Evolutionary conservation across 1,140 invertebrate species (phyloP).

Genomic region (Drosophila dunni): DNA sequence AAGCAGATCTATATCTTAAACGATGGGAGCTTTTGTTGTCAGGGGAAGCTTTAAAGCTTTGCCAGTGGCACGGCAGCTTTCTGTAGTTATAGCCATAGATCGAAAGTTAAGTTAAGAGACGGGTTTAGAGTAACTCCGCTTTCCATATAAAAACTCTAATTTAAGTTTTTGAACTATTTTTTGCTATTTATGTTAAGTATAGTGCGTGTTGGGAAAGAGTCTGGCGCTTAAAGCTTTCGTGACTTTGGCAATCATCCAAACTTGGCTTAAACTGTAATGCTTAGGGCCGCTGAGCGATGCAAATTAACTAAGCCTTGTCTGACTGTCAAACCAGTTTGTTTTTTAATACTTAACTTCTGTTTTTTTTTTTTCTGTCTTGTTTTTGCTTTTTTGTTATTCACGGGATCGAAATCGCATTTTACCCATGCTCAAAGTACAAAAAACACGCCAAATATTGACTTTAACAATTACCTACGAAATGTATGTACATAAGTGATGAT

Average conservation of each 20-base stretch:
- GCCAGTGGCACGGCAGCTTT: neutral
- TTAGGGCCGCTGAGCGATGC: slow-evolving; percentile 21
- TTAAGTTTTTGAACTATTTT: neutral
- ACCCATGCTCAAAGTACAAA: slow-evolving; percentile 10
- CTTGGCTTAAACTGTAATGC: slow-evolving; percentile 7
- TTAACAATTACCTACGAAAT: slow-evolving; percentile 43
- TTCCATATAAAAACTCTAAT: neutral
- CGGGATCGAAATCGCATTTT: slow-evolving; percentile 25
- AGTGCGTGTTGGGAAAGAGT: neutral
- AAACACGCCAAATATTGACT: slow-evolving; percentile 51
- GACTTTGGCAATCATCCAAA: slow-evolving; percentile 6
- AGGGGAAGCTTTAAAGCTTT: slow-evolving; percentile 13
- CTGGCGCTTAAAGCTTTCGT: neutral
- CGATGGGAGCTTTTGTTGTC: too few species aligned
- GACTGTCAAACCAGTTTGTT: slow-evolving; percentile 29
- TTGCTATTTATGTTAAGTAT: slow-evolving; percentile 1
- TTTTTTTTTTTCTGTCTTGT: slow-evolving; percentile 12
- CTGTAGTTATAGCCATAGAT: neutral
- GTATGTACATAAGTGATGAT: neutral
- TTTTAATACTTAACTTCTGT: slow-evolving; percentile 34
- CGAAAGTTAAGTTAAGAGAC: slow-evolving; percentile 11
- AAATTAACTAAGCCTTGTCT: slow-evolving; percentile 41
- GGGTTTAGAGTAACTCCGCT: neutral
- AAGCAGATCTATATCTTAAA: neutral
- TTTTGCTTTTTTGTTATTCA: neutral